Percentiles rank a stretch among this genome's conserved stretches.
These are phyloP conservation scores for Thereva nobilitata DNA, from an alignment of 2,888 invertebrate species.

Conservation along the genomic window DNA sequence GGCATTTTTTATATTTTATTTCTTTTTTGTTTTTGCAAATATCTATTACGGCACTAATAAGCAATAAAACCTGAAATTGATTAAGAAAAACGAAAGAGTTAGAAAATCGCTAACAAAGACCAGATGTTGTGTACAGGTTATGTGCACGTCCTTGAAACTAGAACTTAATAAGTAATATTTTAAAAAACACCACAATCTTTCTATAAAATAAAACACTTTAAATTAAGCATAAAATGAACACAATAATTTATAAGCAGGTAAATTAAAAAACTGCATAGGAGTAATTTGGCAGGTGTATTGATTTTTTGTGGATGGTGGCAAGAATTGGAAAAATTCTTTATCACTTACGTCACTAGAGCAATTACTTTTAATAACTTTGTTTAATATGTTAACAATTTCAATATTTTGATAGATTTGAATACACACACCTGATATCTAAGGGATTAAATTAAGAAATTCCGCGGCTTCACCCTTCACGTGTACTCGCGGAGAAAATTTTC, in stretches of 20 bases:
- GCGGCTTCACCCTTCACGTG: constrained; percentile 36
- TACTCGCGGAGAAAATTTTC: constrained; percentile 35
- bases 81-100: constrained; percentile 1
- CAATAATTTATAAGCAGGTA: too few relatives aligned
- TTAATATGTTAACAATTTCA: not conserved
- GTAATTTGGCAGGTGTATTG: too few relatives aligned
- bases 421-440: constrained; percentile 7
- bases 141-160: too few relatives aligned
- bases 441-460: constrained; percentile 35
- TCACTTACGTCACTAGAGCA: not conserved
- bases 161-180: too few relatives aligned
- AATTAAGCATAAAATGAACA: too few relatives aligned
- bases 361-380: not conserved
- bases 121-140: too few relatives aligned
- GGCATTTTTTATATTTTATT: constrained; percentile 72
- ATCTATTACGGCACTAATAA: not conserved
- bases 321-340: not conserved
- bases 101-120: too few relatives aligned
- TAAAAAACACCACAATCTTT: too few relatives aligned
- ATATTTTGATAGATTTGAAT: not conserved
- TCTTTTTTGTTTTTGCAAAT: not conserved
- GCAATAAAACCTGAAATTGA: not conserved
- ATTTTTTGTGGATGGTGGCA: not conserved
- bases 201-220: too few relatives aligned
- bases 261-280: too few relatives aligned